phyloP scores from a whole-genome alignment of 1,140 invertebrate species.

The Panagrolaimus sp. region DNA sequence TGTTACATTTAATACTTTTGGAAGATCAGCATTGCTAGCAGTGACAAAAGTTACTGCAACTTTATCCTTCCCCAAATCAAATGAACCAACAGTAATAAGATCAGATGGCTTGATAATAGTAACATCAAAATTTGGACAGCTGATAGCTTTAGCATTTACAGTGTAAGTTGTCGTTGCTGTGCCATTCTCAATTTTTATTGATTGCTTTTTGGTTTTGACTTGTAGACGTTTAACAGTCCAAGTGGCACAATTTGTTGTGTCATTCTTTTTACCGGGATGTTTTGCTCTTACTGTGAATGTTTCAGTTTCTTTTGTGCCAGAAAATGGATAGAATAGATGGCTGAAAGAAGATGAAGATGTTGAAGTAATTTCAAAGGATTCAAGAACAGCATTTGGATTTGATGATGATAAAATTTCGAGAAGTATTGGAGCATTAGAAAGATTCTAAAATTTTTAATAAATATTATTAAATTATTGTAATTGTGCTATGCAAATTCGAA shows the following conservation, averaged over 20 bases:
- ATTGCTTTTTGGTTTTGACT: neutral
- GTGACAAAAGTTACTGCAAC: neutral
- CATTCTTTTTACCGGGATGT: neutral
- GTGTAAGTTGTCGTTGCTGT: neutral
- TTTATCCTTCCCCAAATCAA: neutral
- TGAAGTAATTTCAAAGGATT: neutral
- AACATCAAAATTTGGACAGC: neutral
- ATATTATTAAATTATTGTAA: too few species aligned
- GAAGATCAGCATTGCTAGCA: neutral
- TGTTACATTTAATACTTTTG: neutral
- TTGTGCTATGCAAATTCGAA: too few species aligned
- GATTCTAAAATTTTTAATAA: neutral
- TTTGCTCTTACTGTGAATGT: neutral
- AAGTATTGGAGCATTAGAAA: neutral
- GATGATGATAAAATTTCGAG: neutral
- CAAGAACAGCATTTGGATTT: neutral
- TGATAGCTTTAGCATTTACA: neutral
- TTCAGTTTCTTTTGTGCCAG: neutral
- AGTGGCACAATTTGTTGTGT: neutral
- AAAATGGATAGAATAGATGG: neutral
- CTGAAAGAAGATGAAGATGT: neutral
- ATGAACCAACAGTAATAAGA: neutral
- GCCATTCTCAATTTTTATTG: neutral
- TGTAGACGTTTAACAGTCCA: neutral
- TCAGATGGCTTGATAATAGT: neutral